A percentile compares a stretch with the other conserved stretches of the same genome.
Conservation (phyloP, 1,140 invertebrate genomes). For the Dreissena polymorpha region DNA sequence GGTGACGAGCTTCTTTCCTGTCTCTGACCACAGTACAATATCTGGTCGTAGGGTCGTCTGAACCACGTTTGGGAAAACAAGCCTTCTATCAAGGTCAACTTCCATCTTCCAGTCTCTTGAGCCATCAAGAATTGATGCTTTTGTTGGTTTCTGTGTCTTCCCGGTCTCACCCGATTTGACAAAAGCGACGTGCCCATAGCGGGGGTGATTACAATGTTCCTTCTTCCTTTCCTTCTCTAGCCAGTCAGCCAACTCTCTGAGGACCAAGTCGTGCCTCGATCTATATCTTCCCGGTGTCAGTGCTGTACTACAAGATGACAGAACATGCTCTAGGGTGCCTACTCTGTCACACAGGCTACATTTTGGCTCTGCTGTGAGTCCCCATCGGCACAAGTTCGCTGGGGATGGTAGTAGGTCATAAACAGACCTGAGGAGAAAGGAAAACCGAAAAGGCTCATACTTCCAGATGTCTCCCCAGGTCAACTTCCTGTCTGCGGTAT, state of each 20-base stretch:
- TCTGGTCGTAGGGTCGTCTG: too few relatives aligned
- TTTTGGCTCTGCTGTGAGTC: slow-evolving; percentile 7
- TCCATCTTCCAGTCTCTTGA: too few relatives aligned
- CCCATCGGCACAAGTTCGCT: slow-evolving; percentile 26
- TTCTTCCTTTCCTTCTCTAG: slow-evolving; percentile 14
- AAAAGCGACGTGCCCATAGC: too few relatives aligned
- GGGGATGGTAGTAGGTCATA: slow-evolving; percentile 20
- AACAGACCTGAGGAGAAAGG: slow-evolving; percentile 28
- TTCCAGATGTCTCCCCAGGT: slow-evolving; percentile 45
- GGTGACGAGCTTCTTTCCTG: too few relatives aligned
- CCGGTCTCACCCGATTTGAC: too few relatives aligned
- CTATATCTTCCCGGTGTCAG: slow-evolving; percentile 35
- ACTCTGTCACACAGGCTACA: slow-evolving; percentile 5
- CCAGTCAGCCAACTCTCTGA: slow-evolving; percentile 43
- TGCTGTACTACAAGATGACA: slow-evolving; percentile 34
- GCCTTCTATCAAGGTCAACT: too few relatives aligned
- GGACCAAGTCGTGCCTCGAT: slow-evolving; percentile 29
- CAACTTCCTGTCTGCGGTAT: slow-evolving; percentile 25
- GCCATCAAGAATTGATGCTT: too few relatives aligned
- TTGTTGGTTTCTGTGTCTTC: too few relatives aligned
- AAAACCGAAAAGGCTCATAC: slow-evolving; percentile 32
- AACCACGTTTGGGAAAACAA: too few relatives aligned
- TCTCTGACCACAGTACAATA: too few relatives aligned
- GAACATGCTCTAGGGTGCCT: slow-evolving; percentile 38
- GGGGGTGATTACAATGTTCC: too few relatives aligned